Evolutionary conservation across 2,888 invertebrate genomes (phyloP).

Genomic region (Troilus luridus): DNA sequence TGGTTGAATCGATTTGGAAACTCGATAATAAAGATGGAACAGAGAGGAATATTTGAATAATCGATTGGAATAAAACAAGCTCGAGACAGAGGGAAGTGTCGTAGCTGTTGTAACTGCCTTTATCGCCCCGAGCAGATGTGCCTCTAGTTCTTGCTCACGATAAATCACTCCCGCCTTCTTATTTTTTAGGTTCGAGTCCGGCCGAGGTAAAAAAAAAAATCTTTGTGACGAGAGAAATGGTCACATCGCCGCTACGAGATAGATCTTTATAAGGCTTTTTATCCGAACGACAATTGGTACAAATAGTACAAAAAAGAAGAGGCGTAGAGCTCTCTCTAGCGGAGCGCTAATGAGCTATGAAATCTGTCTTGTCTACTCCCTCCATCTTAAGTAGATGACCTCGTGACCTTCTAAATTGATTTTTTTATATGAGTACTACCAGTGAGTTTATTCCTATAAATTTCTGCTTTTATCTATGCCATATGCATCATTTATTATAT

Average conservation of each 20-base stretch:
- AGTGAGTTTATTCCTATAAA: no score
- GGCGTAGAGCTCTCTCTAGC: neutral
- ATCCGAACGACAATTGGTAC: neutral
- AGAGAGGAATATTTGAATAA: slow-evolving; percentile 6
- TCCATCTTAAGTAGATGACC: neutral
- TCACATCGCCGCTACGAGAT: neutral
- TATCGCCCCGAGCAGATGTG: neutral
- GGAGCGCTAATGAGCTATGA: neutral
- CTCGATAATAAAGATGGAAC: slow-evolving; percentile 32
- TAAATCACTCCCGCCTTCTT: neutral
- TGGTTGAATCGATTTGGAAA: neutral
- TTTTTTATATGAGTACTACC: no score
- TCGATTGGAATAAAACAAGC: neutral
- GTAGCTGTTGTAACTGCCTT: neutral
- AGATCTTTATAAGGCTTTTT: neutral
- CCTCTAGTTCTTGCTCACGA: neutral
- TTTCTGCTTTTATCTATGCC: no score
- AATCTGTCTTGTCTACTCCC: slow-evolving; percentile 11
- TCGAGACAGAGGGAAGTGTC: neutral
- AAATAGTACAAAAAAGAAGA: neutral
- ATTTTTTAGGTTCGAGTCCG: neutral
- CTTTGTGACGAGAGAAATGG: neutral
- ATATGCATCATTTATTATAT: no score
- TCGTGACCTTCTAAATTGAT: no score
- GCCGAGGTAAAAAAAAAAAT: neutral